Base-by-base conservation (phyloP, 92 coral and sea anemone species). In the Phenganax marumi region DNA sequence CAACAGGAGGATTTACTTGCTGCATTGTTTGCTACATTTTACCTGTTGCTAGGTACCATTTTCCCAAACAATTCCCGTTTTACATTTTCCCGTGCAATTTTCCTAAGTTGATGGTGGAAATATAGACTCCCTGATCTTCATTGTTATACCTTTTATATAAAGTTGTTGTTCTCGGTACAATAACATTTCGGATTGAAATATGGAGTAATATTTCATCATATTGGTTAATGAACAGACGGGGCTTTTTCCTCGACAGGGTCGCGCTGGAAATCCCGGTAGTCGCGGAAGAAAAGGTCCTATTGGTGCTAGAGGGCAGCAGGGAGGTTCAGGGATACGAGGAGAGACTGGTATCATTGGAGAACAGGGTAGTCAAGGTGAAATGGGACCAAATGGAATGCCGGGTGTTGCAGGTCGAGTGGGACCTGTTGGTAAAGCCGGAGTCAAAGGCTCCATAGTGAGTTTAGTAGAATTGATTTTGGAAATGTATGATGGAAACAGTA, bases 261-360 rank as follows among this genome's bases (percentile, higher is more conserved):
- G 49, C 7, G 62, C 81, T 55, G 81, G 81, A 21, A 68, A 76
- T 76, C 24, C 81, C 57, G 81, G 65, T 54, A 76, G 12, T 54
- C 81, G 81, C 18, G 81, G 81, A 10, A 47, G 39, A 56, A 25
- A 43, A 54, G 81, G 81, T 25, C 53, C n/a, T 58, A 26, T 57
- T 13, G 81, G 81, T 55, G n/a, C 8, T 54, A 55, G 26, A 62
- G 81, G 81, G 6, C 68, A 6, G 46, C 22, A 26, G 22, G 81
- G 81, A 76, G 57, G 50, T 11, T 6, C 62, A 25, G 81, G 81
- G 7, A 21, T 76, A 57, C 53, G 68, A 14, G 81, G 81, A 76
- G 81, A 55, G 7, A 76, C 68, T 24, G 81, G 81, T 65, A 57
- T 76, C n/a, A 14, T 48, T 19, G 81, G 81, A 13, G 81, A 76